phyloP scores from a whole-genome alignment of 2,888 invertebrate species.

The Agrotis ipsilon region DNA sequence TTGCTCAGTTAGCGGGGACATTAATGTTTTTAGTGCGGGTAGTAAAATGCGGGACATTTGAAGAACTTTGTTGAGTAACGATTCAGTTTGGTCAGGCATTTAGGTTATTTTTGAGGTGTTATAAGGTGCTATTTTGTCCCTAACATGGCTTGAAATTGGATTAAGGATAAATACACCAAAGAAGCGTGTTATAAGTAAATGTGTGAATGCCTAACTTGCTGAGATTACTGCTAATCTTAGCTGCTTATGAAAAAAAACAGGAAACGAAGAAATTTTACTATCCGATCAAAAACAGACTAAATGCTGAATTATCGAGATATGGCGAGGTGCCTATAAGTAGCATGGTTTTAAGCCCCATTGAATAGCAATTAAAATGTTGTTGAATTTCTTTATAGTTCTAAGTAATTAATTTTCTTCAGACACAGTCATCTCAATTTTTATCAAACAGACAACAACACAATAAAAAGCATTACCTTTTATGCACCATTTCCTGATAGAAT shows the following conservation, averaged over 20 bases:
- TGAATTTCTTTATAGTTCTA: neutral
- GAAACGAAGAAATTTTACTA: too few relatives aligned
- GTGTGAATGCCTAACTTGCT: too few relatives aligned
- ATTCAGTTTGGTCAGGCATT: slow-evolving; percentile 2
- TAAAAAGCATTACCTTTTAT: neutral
- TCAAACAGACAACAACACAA: neutral
- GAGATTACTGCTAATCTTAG: too few relatives aligned
- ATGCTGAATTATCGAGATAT: too few relatives aligned
- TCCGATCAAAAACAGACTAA: too few relatives aligned
- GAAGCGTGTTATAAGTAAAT: neutral
- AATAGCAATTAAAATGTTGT: neutral
- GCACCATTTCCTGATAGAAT: neutral
- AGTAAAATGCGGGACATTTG: slow-evolving; percentile 17
- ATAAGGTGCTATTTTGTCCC: neutral
- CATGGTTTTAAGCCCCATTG: neutral
- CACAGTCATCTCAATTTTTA: neutral
- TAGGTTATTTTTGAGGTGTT: neutral
- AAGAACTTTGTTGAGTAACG: slow-evolving; percentile 12
- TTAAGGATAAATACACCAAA: neutral
- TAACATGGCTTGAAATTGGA: too few relatives aligned
- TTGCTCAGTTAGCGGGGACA: slow-evolving; percentile 27
- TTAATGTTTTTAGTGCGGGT: slow-evolving; percentile 30
- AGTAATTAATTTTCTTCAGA: too few relatives aligned
- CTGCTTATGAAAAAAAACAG: too few relatives aligned
- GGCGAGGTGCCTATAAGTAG: neutral